A percentile compares a stretch with the other conserved stretches of the same genome.
Conservation (phyloP, 1,140 invertebrate species). For the Popillia japonica region DNA sequence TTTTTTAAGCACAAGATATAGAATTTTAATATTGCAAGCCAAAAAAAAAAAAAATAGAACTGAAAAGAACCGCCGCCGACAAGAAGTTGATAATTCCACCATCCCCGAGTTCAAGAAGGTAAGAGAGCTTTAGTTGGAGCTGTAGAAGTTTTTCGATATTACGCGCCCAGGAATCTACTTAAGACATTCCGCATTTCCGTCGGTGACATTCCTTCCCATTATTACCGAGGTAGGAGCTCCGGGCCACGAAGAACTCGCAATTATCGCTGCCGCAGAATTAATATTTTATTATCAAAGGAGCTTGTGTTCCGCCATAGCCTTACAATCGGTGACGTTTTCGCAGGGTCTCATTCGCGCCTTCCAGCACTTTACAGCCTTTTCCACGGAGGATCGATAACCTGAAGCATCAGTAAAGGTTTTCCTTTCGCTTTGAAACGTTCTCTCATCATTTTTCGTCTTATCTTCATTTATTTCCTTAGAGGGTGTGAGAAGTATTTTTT, state of each 20-base stretch:
- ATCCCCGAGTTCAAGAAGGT: no score
- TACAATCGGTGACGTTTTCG: background rate
- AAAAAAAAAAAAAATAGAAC: no score
- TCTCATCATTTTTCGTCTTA: background rate
- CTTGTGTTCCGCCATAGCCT: background rate
- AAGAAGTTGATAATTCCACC: no score
- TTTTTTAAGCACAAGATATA: no score
- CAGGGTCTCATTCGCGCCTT: background rate
- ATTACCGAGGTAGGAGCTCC: background rate
- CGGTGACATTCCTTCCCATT: constrained; percentile 29
- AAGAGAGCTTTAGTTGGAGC: background rate
- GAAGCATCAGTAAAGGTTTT: background rate
- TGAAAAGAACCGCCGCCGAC: no score
- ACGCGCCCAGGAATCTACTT: constrained; percentile 32
- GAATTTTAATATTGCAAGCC: no score
- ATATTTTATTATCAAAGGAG: constrained; percentile 29
- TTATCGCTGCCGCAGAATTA: constrained; percentile 26
- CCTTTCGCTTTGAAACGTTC: background rate
- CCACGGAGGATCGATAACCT: background rate
- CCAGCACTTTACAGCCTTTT: background rate
- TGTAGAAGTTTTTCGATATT: constrained; percentile 16
- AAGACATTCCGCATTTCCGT: constrained; percentile 13
- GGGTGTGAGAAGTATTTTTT: background rate
- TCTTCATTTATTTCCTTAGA: background rate
- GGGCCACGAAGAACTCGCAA: background rate